phyloP scores from a whole-genome alignment of 2,888 invertebrate genomes.

The Meteorus cinctellus region DNA sequence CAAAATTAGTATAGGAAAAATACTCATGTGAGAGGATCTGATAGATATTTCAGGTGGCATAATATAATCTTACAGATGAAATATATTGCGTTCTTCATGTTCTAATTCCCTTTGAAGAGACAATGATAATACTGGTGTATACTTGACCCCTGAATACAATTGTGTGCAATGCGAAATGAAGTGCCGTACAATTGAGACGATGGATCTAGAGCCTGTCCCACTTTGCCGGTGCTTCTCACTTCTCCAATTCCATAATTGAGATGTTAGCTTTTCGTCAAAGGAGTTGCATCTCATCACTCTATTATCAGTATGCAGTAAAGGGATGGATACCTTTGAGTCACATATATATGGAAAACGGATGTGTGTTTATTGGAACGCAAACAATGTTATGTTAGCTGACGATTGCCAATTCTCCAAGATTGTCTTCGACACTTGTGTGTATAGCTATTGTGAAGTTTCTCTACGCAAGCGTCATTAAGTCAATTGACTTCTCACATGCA shows the following conservation, averaged over 20 bases:
- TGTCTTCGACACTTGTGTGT: not conserved
- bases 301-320: slow-evolving; percentile 61
- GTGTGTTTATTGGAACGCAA: slow-evolving; percentile 30
- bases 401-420: not conserved
- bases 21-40: too few relatives aligned
- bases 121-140: not conserved
- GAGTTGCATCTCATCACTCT: slow-evolving; percentile 37
- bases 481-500: not conserved
- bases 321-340: slow-evolving; percentile 14
- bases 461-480: not conserved
- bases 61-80: too few relatives aligned
- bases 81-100: too few relatives aligned
- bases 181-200: slow-evolving; percentile 12
- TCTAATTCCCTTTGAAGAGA: not conserved
- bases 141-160: not conserved
- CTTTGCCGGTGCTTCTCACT: slow-evolving; percentile 48
- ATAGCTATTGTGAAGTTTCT: not conserved
- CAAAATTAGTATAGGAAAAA: too few relatives aligned
- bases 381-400: slow-evolving; percentile 20
- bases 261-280: slow-evolving; percentile 67
- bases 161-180: not conserved
- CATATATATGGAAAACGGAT: not conserved
- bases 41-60: too few relatives aligned
- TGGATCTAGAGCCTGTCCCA: slow-evolving; percentile 13
- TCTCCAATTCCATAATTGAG: slow-evolving; percentile 48